Conservation (phyloP, 2,797 vertebrate genomes). For the Spondyliosoma cantharus region DNA sequence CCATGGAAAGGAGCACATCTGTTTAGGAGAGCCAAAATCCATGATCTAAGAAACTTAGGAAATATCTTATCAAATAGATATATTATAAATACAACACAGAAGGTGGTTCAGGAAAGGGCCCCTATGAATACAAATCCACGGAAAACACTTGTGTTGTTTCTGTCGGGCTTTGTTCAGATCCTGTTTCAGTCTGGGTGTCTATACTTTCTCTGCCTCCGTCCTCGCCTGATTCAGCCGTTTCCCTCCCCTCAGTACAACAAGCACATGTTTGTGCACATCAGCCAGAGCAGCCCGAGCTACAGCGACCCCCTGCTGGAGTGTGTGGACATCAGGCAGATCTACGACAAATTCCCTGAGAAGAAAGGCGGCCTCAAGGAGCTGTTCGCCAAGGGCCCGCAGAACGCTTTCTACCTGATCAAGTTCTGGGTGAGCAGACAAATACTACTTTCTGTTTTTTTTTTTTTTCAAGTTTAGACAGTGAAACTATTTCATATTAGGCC, state of each 20-base stretch:
- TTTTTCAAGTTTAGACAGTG: not conserved
- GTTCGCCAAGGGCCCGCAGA: constrained; percentile 95
- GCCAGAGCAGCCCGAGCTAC: constrained; percentile 93
- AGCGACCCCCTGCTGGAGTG: constrained; percentile 95
- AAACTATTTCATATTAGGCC: not conserved
- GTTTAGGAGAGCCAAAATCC: too few relatives aligned
- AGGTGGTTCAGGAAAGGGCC: too few relatives aligned
- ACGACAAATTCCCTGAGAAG: constrained; percentile 99
- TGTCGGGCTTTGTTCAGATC: not conserved
- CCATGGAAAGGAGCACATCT: too few relatives aligned
- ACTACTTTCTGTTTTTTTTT: not conserved
- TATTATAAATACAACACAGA: too few relatives aligned
- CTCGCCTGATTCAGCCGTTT: not conserved
- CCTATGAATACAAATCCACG: not conserved
- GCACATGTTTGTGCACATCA: constrained; percentile 98
- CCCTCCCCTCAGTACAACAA: constrained; percentile 91
- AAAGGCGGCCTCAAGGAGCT: constrained; percentile 98
- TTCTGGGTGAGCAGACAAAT: constrained; percentile 92
- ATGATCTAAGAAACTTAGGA: too few relatives aligned
- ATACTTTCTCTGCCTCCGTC: not conserved
- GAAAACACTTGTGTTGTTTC: not conserved
- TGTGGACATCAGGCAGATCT: constrained; percentile 98
- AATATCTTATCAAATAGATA: too few relatives aligned
- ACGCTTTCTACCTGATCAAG: constrained; percentile 97
- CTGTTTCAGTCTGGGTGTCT: not conserved